These are phyloP conservation scores for Diadromus collaris DNA, from an alignment of 2,888 invertebrate species.

Conservation along the genomic window DNA sequence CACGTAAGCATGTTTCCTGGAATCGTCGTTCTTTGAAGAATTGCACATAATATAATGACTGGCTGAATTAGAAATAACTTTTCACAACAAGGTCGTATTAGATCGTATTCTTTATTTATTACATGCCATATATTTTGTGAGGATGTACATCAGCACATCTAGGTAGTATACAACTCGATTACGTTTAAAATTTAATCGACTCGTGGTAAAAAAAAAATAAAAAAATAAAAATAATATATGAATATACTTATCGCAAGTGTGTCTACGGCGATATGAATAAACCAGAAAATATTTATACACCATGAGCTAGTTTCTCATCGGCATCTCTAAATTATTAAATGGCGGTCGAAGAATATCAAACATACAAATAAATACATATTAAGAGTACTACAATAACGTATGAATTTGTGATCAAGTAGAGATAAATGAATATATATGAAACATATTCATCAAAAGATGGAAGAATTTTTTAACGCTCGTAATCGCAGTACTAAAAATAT, in stretches of 20 bases:
- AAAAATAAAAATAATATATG: not conserved
- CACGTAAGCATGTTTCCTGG: not conserved
- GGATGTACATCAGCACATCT: not conserved
- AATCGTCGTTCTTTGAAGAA: conserved; percentile 9
- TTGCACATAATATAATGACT: conserved; percentile 10
- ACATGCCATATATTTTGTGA: conserved; percentile 22
- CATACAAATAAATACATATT: conserved; percentile 23
- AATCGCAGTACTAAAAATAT: conserved; percentile 64
- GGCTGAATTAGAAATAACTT: not conserved
- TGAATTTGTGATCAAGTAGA: not conserved
- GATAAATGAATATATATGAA: conserved; percentile 46
- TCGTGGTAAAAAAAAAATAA: too few relatives aligned
- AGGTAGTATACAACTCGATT: not conserved
- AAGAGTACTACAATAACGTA: not conserved
- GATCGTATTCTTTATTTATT: conserved; percentile 37
- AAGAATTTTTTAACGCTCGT: conserved; percentile 70
- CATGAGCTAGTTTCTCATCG: not conserved
- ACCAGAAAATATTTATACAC: not conserved
- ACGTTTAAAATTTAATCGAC: not conserved
- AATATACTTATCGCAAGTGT: not conserved
- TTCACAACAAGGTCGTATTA: conserved; percentile 17
- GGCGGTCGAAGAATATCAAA: conserved; percentile 1
- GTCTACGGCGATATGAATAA: not conserved
- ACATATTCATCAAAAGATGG: conserved; percentile 64
- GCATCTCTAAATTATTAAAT: conserved; percentile 7